Base-by-base conservation (phyloP, 2,888 invertebrate genomes). In the Pachydiplax longipennis region DNA sequence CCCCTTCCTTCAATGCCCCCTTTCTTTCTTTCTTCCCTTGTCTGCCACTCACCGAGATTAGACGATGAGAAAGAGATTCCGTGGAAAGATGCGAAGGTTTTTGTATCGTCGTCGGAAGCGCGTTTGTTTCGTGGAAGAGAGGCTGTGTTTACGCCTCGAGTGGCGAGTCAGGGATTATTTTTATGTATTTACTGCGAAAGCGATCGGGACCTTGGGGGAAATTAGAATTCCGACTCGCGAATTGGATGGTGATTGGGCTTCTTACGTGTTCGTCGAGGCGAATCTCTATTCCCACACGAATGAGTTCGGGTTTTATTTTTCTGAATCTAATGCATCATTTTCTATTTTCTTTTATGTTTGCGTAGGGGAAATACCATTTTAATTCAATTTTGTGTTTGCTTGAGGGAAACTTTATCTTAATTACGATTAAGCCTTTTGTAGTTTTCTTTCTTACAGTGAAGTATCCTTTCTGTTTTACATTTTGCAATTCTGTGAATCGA, bases 41-140 rank as follows among this genome's bases (percentile, higher is more conserved):
- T 53, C n/a, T 87, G 53, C 35, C 73, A 40, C 90, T 90, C 90
- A 4, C 37, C 37, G 61, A 37, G 87, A 87, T 87, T 61, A 87
- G 61, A 65, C 87, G 40, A 87, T 53, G 87, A 87, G 61, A 87
- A 87, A 87, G 37, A 40, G 5, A 40, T 37, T 37, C 61, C 61
- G n/a, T 37, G 35, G 31, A 22, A n/a, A 37, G 87, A 31, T 22
- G 37, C 37, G 12, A 25, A 73, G 73, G 31, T 25, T 73, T 73
- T 73, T 73, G 4, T 53, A 18, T 53, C 18, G 53, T 53, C 53
- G 53, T 53, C 37, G 10, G 65, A 87, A 58, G 65, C 8, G 35
- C 5, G 58, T 13, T 61, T 87, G 31, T 87, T 87, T 87, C 35
- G 61, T 13, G 61, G 73, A 73, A 73, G 31, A 31, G 73, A 53